A percentile compares a stretch with the other conserved stretches of the same genome.
Evolutionary conservation across 2,888 invertebrate genomes (phyloP).

Genomic region (Cremastinae sp.): DNA sequence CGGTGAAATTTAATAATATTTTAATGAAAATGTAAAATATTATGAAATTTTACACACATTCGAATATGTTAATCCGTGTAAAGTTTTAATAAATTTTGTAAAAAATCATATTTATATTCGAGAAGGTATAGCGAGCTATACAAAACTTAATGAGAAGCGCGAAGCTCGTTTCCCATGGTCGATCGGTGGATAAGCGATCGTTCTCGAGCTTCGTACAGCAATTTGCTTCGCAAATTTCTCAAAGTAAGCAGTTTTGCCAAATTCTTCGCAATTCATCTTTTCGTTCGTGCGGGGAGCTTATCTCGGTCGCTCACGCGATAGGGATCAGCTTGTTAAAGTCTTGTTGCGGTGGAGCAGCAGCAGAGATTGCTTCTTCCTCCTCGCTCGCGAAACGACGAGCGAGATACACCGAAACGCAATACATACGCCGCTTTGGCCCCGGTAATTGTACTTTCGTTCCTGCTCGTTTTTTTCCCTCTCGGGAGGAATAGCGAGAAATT

Average conservation of each 20-base stretch:
- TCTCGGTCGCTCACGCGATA: conserved; percentile 68
- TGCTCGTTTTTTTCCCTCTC: conserved; percentile 11
- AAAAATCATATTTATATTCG: too few relatives aligned
- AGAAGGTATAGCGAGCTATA: too few relatives aligned
- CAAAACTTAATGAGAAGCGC: too few relatives aligned
- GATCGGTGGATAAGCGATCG: too few relatives aligned
- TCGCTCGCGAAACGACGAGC: conserved; percentile 31
- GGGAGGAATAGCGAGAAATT: conserved; percentile 37
- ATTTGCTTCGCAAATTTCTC: too few relatives aligned
- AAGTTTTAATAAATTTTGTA: too few relatives aligned
- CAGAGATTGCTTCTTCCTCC: conserved; percentile 54
- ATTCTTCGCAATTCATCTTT: conserved; percentile 1
- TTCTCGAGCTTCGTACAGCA: too few relatives aligned
- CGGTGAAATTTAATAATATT: too few relatives aligned
- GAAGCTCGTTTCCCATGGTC: too few relatives aligned
- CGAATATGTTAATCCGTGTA: too few relatives aligned
- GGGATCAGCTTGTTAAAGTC: conserved; percentile 79
- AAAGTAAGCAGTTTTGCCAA: conserved; percentile 1
- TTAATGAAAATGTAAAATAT: too few relatives aligned
- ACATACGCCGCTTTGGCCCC: conserved; percentile 52
- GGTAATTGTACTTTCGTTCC: conserved; percentile 63
- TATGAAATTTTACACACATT: too few relatives aligned
- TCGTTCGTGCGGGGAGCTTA: conserved; percentile 3
- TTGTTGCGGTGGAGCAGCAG: conserved; percentile 57
- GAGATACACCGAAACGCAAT: conserved; percentile 61